These are phyloP conservation scores for Chironomus tentans DNA, from an alignment of 2,888 invertebrate genomes.

Conservation along the genomic window DNA sequence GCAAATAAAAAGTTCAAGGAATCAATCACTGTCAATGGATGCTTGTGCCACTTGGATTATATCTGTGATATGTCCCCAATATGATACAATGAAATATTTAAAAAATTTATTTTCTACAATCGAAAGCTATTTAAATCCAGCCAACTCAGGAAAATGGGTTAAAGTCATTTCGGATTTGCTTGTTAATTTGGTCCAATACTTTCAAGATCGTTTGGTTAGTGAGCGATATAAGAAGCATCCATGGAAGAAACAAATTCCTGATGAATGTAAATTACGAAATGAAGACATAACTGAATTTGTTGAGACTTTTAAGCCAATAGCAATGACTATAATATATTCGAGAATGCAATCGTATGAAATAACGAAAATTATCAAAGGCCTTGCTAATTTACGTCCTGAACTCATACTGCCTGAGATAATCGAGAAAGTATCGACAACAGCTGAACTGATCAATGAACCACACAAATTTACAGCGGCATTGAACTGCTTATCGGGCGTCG, in stretches of 20 bases:
- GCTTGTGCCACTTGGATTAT: constrained; percentile 47
- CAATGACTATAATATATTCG: constrained; percentile 71
- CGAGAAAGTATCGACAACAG: constrained; percentile 66
- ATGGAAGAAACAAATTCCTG: constrained; percentile 40
- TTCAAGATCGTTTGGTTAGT: constrained; percentile 47
- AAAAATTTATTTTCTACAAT: constrained; percentile 71
- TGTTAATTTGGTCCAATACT: constrained; percentile 55
- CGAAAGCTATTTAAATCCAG: constrained; percentile 82
- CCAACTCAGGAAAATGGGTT: constrained; percentile 78
- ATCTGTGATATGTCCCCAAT: constrained; percentile 56
- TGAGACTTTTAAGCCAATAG: constrained; percentile 59
- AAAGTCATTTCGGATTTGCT: constrained; percentile 56
- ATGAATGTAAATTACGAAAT: constrained; percentile 58
- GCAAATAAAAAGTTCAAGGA: constrained; percentile 50
- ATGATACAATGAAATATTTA: constrained; percentile 60
- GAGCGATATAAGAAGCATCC: constrained; percentile 39
- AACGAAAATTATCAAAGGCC: constrained; percentile 58
- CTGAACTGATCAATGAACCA: constrained; percentile 83
- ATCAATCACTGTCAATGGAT: constrained; percentile 40
- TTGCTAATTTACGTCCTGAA: constrained; percentile 72
- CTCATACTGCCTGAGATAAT: constrained; percentile 73
- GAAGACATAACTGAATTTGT: constrained; percentile 75
- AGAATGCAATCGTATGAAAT: constrained; percentile 56
- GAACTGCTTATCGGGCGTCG: constrained; percentile 59
- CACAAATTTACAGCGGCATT: constrained; percentile 68